A percentile compares a stretch with the other conserved stretches of the same genome.
Conservation (phyloP, 1,140 invertebrate species). For the Phocides pigmalion region DNA sequence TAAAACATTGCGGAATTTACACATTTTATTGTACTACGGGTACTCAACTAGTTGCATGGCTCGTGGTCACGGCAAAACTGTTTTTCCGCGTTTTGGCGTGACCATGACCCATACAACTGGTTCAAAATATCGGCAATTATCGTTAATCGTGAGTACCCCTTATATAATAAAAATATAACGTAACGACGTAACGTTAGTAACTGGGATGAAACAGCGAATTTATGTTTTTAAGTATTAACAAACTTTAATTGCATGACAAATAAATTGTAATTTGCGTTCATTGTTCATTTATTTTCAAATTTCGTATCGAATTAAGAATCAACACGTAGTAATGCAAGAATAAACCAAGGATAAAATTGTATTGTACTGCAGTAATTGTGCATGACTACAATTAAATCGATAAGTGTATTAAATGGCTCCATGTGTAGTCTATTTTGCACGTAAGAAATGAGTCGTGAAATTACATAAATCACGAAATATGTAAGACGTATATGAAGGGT, state of each 20-base stretch:
- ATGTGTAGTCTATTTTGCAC: conserved; percentile 13
- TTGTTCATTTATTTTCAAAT: conserved; percentile 27
- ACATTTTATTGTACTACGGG: too few species aligned
- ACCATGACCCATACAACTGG: too few species aligned
- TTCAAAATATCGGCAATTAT: too few species aligned
- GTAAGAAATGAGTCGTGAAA: conserved; percentile 1
- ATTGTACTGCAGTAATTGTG: conserved; percentile 19
- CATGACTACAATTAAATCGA: conserved; percentile 22
- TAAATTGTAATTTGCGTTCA: conserved; percentile 11
- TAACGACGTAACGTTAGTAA: too few species aligned
- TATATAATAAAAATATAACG: too few species aligned
- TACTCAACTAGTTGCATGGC: too few species aligned
- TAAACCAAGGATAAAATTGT: conserved; percentile 22
- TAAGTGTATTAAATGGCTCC: conserved; percentile 16
- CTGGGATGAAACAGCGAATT: too few species aligned
- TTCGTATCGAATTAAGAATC: conserved; percentile 29
- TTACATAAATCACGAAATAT: conserved; percentile 7
- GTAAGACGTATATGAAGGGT: too few species aligned
- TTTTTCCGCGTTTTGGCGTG: too few species aligned
- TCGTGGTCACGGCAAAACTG: too few species aligned
- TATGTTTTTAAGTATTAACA: not conserved
- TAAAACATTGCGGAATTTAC: too few species aligned
- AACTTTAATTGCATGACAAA: conserved; percentile 23
- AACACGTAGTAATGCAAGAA: conserved; percentile 11
- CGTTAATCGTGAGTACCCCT: too few species aligned